Percentiles rank a stretch among this genome's conserved stretches.
These are phyloP conservation scores for Monopis laevigella DNA, from an alignment of 2,888 invertebrate species.

Conservation along the genomic window DNA sequence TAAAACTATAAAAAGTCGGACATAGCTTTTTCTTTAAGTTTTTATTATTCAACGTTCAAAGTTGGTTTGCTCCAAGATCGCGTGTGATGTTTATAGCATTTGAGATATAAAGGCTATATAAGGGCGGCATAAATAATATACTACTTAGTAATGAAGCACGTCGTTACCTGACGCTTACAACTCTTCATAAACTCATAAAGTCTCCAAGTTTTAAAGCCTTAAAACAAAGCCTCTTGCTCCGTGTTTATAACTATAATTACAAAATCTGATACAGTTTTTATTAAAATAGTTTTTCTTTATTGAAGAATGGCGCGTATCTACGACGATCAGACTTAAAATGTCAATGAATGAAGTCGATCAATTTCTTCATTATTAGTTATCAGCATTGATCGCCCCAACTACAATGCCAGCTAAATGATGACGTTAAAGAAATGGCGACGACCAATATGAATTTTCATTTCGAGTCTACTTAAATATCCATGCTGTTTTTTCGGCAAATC, in stretches of 20 bases:
- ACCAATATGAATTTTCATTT: too few relatives aligned
- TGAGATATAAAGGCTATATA: slow-evolving; percentile 10
- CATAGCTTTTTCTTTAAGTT: slow-evolving; percentile 7
- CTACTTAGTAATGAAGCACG: slow-evolving; percentile 44
- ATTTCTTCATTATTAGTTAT: too few relatives aligned
- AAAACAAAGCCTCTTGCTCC: slow-evolving; percentile 17
- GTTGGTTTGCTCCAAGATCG: slow-evolving; percentile 1
- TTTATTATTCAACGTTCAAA: slow-evolving; percentile 10
- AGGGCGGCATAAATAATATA: slow-evolving; percentile 39
- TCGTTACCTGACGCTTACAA: slow-evolving; percentile 40
- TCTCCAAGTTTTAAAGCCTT: slow-evolving; percentile 27
- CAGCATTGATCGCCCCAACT: too few relatives aligned
- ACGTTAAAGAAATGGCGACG: too few relatives aligned
- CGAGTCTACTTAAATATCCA: too few relatives aligned
- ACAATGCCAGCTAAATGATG: too few relatives aligned
- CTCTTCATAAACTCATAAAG: slow-evolving; percentile 36
- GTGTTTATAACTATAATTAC: slow-evolving; percentile 18
- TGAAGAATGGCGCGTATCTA: too few relatives aligned
- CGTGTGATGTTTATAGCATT: slow-evolving; percentile 8
- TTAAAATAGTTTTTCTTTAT: too few relatives aligned
- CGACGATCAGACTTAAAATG: too few relatives aligned
- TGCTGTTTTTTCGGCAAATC: too few relatives aligned
- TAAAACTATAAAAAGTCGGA: slow-evolving; percentile 5
- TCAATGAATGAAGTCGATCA: too few relatives aligned
- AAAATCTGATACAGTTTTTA: too few relatives aligned